phyloP scores from a whole-genome alignment of 2,113 vertebrate genomes.

The Tenrec ecaudatus region DNA sequence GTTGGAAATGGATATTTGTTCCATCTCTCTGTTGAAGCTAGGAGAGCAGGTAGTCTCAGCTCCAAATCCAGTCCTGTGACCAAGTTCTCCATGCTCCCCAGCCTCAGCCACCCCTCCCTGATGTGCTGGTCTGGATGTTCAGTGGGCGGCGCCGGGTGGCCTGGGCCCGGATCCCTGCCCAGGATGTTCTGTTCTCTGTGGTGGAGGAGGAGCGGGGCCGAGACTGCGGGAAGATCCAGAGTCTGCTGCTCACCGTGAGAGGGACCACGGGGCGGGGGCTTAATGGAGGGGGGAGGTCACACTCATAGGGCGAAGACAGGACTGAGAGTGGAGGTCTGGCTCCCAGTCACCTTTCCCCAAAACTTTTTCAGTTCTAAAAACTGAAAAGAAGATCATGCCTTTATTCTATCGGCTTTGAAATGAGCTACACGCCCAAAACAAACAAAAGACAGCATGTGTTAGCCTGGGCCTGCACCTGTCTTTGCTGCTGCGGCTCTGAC shows the following conservation, averaged over 20 bases:
- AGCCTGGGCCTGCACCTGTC: not conserved
- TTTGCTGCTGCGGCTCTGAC: not conserved
- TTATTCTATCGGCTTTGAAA: not conserved
- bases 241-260: conserved; percentile 93
- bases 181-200: conserved; percentile 93
- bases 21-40: not conserved
- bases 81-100: conserved; percentile 65
- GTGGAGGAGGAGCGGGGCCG: conserved; percentile 95
- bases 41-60: not conserved
- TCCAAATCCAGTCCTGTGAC: not conserved
- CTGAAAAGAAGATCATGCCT: not conserved
- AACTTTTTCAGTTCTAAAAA: not conserved
- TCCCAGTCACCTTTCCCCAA: not conserved
- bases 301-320: not conserved
- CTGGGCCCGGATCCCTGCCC: conserved; percentile 90
- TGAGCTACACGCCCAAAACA: not conserved
- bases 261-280: not conserved
- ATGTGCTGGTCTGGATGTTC: conserved; percentile 95
- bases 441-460: not conserved
- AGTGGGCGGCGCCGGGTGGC: conserved; percentile 90
- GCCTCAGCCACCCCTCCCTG: conserved; percentile 95
- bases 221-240: conserved; percentile 93
- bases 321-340: not conserved
- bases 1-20: not conserved
- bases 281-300: not conserved